A percentile compares a stretch with the other conserved stretches of the same genome.
These are phyloP conservation scores for Rhopilema esculentum DNA, from an alignment of 30 jellyfish, hydroid and myxozoan species.

Conservation along the genomic window DNA sequence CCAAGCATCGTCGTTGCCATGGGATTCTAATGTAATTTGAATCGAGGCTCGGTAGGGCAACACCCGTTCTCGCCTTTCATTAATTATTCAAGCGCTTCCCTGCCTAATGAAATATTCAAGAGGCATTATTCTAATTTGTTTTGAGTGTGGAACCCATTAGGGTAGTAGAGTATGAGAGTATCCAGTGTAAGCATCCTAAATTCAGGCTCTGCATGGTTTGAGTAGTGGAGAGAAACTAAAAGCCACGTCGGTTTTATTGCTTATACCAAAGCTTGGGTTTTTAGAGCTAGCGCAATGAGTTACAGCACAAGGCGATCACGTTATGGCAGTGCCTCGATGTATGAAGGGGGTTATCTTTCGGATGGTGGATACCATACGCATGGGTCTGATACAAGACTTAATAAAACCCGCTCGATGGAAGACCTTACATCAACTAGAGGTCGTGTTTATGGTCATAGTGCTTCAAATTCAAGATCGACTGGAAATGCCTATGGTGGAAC, in stretches of 20 bases:
- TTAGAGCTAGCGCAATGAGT: slow-evolving; percentile 12
- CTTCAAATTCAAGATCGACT: slow-evolving; percentile 1
- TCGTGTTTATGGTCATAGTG: neutral
- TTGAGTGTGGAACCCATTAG: slow-evolving; percentile 48
- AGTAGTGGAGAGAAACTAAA: neutral
- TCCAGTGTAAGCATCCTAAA: neutral
- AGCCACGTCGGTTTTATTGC: neutral
- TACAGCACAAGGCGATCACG: slow-evolving; percentile 70
- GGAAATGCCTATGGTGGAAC: slow-evolving; percentile 35
- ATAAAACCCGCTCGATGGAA: slow-evolving; percentile 66
- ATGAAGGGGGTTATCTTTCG: slow-evolving; percentile 64
- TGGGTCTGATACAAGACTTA: slow-evolving; percentile 36
- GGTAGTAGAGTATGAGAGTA: neutral
- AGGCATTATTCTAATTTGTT: slow-evolving; percentile 50
- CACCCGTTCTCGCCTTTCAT: slow-evolving; percentile 67
- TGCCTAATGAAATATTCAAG: slow-evolving; percentile 69
- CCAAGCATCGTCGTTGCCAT: slow-evolving; percentile 5
- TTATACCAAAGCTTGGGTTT: neutral
- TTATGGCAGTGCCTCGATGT: slow-evolving; percentile 39
- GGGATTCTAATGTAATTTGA: slow-evolving; percentile 26
- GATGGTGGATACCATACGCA: slow-evolving; percentile 51
- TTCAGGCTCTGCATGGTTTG: neutral
- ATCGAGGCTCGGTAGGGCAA: slow-evolving; percentile 67
- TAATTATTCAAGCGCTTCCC: slow-evolving; percentile 90
- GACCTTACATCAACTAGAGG: slow-evolving; percentile 53